Base-by-base conservation (phyloP, 92 coral and sea anemone genomes). In the Anthopleura xanthogrammica region DNA sequence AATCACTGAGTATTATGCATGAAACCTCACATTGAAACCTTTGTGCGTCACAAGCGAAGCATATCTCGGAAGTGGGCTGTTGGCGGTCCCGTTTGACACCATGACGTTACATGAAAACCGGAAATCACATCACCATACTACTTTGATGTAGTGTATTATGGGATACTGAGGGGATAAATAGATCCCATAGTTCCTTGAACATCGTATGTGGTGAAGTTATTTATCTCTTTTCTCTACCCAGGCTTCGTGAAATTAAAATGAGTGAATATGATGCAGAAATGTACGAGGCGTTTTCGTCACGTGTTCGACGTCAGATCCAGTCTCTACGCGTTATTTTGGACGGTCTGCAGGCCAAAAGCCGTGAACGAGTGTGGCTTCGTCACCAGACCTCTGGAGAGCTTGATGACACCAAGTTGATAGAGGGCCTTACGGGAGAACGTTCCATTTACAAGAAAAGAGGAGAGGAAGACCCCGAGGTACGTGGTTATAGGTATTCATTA, bases 351-450 rank as follows among this genome's bases (percentile, higher is more conserved):
- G 99, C 99, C 12, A 91, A 91, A 83, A 91, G 98, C 81, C 78
- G 84, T 85, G 99, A 96, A 75, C 94, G 99, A 78, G 94, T 94
- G 19, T 96, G 99, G 99, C 92, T 94, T 87, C 98, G 99, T 77
- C 94, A 96, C 91, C 99, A 96, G 92, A 89, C 98, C 81, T 96
- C 98, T 52, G 99, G 99, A 76, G 99, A 96, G 83, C 90, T 96
- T 75, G 99, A 96, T 87, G 99, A 96, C 75, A 91, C 93, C 42
- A 96, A 96, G 91, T 80, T 96, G 79, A 96, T 96, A 24, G 99
- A 96, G 70, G 98, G 99, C 46, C 88, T 96, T 79, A 88, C 98
- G 9, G 99, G 99, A 77, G 99, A 96, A 83, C 90, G 94, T 78
- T 83, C 96, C 23, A 96, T 96, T 39, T 96, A 94, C 80, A 96